Conservation (phyloP, 2,888 invertebrate species). For the Megaustenia siamemsis region DNA sequence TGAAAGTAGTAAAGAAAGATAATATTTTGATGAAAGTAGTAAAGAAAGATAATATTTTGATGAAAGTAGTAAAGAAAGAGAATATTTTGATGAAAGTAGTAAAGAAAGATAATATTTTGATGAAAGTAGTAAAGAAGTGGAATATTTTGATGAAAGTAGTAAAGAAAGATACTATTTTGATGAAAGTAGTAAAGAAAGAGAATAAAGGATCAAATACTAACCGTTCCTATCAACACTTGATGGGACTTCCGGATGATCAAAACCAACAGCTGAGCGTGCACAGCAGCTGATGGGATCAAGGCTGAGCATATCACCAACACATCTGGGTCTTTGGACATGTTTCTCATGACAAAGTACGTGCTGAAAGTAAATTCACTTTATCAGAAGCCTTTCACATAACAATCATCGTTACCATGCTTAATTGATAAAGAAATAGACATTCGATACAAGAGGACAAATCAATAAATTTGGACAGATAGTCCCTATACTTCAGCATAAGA, state of each 20-base stretch:
- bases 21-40: too few species aligned
- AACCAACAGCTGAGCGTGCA: not conserved
- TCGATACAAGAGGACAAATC: too few species aligned
- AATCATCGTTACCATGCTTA: too few species aligned
- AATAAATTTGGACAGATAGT: too few species aligned
- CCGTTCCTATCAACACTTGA: not conserved
- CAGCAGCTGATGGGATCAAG: not conserved
- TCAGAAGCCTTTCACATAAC: too few species aligned
- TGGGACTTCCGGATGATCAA: conserved; percentile 18
- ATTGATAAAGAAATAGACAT: too few species aligned
- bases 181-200: not conserved
- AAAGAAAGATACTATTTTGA: too few species aligned
- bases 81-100: not conserved
- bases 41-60: not conserved
- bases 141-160: not conserved
- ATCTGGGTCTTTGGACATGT: not conserved
- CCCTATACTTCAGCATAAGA: too few species aligned
- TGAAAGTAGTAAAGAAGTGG: not conserved
- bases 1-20: too few species aligned
- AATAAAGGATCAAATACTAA: not conserved
- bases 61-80: too few species aligned
- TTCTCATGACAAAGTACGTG: not conserved
- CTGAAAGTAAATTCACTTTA: not conserved
- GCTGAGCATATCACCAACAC: conserved; percentile 25
- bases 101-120: not conserved